Percentiles rank a stretch among this genome's conserved stretches.
Conservation (phyloP, 2,797 vertebrate genomes). For the Ctenosaura bakeri region DNA sequence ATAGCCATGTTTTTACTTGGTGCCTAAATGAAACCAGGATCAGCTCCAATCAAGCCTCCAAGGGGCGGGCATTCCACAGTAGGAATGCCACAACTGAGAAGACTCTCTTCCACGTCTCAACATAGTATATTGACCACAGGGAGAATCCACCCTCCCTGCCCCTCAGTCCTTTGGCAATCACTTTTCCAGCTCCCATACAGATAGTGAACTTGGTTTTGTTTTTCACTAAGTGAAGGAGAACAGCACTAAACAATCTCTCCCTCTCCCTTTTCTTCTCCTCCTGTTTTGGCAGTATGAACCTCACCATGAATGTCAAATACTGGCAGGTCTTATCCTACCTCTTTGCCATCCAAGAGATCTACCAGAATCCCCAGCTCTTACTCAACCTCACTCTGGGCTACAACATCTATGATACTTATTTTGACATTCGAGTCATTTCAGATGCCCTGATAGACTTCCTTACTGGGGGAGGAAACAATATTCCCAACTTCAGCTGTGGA, state of each 20-base stretch:
- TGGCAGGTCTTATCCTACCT: not conserved
- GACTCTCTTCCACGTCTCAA: too few relatives aligned
- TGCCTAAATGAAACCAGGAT: too few relatives aligned
- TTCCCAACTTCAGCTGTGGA: not conserved
- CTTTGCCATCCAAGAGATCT: constrained; percentile 3
- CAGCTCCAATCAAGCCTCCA: too few relatives aligned
- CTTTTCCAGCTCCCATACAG: not conserved
- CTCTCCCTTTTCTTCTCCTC: not conserved
- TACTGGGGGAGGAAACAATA: not conserved
- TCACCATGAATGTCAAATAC: too few relatives aligned
- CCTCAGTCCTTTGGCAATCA: too few relatives aligned
- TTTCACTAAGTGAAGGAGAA: too few relatives aligned
- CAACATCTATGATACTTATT: constrained; percentile 11
- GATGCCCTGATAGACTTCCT: not conserved
- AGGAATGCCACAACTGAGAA: too few relatives aligned
- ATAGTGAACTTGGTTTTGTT: not conserved
- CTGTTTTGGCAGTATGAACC: not conserved
- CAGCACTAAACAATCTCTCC: not conserved
- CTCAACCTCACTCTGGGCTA: constrained; percentile 7
- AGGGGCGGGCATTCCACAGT: too few relatives aligned
- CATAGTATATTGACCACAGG: too few relatives aligned
- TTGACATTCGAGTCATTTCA: not conserved
- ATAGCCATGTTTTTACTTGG: too few relatives aligned
- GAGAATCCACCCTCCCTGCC: too few relatives aligned
- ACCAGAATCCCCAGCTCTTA: not conserved